Evolutionary conservation across 2,888 invertebrate species (phyloP), one percentile per base, ranked within the genome.

Genomic region (Macrosoma leucophasiata): DNA sequence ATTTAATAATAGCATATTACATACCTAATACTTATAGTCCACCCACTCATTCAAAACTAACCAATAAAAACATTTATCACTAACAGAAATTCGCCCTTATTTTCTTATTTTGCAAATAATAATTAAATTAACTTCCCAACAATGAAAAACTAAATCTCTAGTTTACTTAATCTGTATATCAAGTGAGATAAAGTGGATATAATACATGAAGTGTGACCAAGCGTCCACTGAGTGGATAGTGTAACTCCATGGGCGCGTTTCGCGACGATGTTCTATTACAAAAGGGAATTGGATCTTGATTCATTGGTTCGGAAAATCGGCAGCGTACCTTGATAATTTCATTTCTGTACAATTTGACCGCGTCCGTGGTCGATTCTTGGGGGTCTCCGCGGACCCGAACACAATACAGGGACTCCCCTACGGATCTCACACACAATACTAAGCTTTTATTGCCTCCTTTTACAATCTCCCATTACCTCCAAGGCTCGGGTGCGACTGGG

Each of bases 261-360:
- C 73, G 82, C 78, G 82, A 81, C 79, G 75, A 79, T 81, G 81
- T 84, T 84, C 82, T 82, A 84, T 84, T 82, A 84, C 84, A 81
- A 84, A 82, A 82, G 84, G 81, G 82, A 79, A 84, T 84, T 82
- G 84, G 82, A 84, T 84, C 79, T 79, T 84, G 84, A 84, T 81
- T 84, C 84, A 84, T 84, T 84, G 84, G 84, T 72, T 78, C 84
- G 81, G 84, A 84, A 84, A 84, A 84, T 84, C 84, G 84, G 79
- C 78, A 82, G 70, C 81, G 84, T 82, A 82, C 84, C 84, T 84
- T 84, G 84, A 84, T 84, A 84, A 84, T 84, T 84, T 82, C 84
- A 84, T 84, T 84, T 84, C 84, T 84, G 82, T 82, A 84, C 84
- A 84, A 84, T 84, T 84, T 84, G 84, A 82, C 79, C 84, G 82